Conservation (phyloP, 2,797 vertebrate species). For the Danio choprae region DNA sequence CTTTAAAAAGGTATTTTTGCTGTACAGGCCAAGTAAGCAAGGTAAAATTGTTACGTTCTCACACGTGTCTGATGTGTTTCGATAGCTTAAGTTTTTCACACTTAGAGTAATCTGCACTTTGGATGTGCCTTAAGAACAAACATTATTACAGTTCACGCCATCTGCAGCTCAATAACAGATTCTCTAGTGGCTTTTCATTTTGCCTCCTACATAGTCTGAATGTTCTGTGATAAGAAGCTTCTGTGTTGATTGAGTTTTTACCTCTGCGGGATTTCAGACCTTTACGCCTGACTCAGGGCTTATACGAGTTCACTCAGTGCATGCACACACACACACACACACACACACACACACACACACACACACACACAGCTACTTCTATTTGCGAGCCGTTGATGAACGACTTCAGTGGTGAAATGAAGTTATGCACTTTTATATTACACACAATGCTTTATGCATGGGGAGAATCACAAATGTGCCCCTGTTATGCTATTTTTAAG, state of each 20-base stretch:
- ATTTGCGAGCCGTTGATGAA: conserved; percentile 19
- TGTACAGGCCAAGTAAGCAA: not conserved
- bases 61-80: not conserved
- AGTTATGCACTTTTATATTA: conserved; percentile 55
- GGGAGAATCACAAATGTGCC: not conserved
- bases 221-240: conserved; percentile 26
- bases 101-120: conserved; percentile 29
- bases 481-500: too few relatives aligned
- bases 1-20: not conserved
- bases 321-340: conserved; percentile 71
- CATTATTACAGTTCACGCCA: conserved; percentile 26
- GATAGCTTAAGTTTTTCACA: not conserved
- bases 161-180: conserved; percentile 40
- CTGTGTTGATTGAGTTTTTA: conserved; percentile 44
- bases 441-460: not conserved
- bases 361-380: conserved; percentile 1
- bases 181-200: conserved; percentile 44
- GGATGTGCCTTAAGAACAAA: conserved; percentile 26
- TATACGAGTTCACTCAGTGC: conserved; percentile 40
- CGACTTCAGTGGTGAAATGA: not conserved
- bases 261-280: conserved; percentile 40
- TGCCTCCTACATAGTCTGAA: conserved; percentile 40
- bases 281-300: conserved; percentile 40
- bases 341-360: conserved; percentile 59
- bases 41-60: not conserved